Base-by-base conservation (phyloP, 2,888 invertebrate genomes). In the Heliconius charithonia region DNA sequence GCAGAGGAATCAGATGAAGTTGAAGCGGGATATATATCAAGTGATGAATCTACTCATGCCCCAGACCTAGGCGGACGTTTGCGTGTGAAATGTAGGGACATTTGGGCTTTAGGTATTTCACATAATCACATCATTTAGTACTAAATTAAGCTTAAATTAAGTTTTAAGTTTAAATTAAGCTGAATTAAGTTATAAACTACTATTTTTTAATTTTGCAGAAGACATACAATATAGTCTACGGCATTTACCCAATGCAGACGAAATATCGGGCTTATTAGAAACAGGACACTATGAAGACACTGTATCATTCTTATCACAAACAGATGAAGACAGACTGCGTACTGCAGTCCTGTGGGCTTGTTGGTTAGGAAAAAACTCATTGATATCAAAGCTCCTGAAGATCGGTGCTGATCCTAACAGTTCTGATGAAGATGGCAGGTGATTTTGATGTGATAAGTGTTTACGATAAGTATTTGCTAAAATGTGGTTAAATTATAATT, bases 341-440 rank as follows among this genome's bases (percentile, higher is more conserved):
- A 96, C 96, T 4, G 96, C 95, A 70, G 90, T 96, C 1, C 87
- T 97, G 22, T 93, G 96, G 87, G 95, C 96, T 3, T 94, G 96
- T 77, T 97, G 96, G 96, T 88, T 96, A 56, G 96, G 96, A 10
- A 95, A 96, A 76, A 90, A 91, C 67, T 91, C 94, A n/a, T 85
- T 96, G 56, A 88, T 96, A n/a, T 90, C 93, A 75, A 90, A 89
- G 81, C 87, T 97, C 19, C 84, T 97, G 66, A 92, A 94, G 37
- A 88, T 94, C 70, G 96, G 96, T 0, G 96, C 96, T 4, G 95
- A 96, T 85, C 95, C 97, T 25, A 96, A 97, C 83, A 95, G 94
- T 16, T 89, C 92, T 56, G 98, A 98, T 87, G 93, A 93, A 41
- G 95, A 95, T 78, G 97, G 97, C 84, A 96, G 97, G 97, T 96